phyloP scores from a whole-genome alignment of 2,888 invertebrate genomes.

The Helleia helle region DNA sequence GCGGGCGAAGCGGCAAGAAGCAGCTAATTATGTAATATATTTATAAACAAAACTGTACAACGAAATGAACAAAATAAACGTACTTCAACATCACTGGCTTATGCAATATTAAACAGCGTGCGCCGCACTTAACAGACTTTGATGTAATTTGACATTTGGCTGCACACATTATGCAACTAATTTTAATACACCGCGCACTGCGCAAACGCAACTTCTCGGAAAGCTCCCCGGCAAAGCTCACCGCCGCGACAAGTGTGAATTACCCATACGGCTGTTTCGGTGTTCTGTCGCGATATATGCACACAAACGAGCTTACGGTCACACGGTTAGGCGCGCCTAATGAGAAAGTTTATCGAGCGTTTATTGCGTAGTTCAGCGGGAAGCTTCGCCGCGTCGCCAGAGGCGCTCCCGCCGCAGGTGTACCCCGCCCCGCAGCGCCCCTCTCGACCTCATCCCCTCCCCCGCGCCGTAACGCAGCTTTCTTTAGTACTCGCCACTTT shows the following conservation, averaged over 20 bases:
- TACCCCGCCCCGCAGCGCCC: slow-evolving; percentile 40
- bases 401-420: slow-evolving; percentile 55
- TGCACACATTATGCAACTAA: slow-evolving; percentile 5
- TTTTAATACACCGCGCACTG: slow-evolving; percentile 16
- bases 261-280: slow-evolving; percentile 37
- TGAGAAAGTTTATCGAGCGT: slow-evolving; percentile 74
- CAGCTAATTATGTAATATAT: too few species aligned
- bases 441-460: slow-evolving; percentile 28
- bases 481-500: slow-evolving; percentile 37
- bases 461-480: slow-evolving; percentile 38
- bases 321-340: slow-evolving; percentile 71
- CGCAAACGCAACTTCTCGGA: slow-evolving; percentile 24
- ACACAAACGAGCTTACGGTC: slow-evolving; percentile 68
- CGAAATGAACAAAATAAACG: not conserved
- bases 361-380: slow-evolving; percentile 71
- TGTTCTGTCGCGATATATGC: slow-evolving; percentile 49
- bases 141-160: slow-evolving; percentile 14
- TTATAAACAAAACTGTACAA: too few species aligned
- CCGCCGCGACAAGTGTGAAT: slow-evolving; percentile 38
- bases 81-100: not conserved
- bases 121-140: not conserved
- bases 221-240: slow-evolving; percentile 34
- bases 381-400: slow-evolving; percentile 58
- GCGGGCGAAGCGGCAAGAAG: too few species aligned
- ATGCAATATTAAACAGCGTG: not conserved